These are phyloP conservation scores for Geotrupes spiniger DNA, from an alignment of 2,888 invertebrate species.

Conservation along the genomic window DNA sequence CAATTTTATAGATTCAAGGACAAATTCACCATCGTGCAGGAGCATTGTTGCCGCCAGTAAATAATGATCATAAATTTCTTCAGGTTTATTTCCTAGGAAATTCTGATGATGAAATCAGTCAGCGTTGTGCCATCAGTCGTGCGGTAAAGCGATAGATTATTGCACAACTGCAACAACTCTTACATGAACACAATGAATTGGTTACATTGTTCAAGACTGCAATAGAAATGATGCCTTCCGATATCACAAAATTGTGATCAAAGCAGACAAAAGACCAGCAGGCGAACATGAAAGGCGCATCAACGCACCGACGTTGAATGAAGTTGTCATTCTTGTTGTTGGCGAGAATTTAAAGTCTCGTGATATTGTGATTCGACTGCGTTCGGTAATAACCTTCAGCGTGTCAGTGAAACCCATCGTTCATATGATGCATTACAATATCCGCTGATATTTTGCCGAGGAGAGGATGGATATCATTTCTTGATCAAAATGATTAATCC, in stretches of 20 bases:
- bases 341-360: constrained; percentile 36
- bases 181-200: constrained; percentile 37
- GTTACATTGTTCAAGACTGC: constrained; percentile 37
- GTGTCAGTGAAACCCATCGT: constrained; percentile 35
- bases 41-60: constrained; percentile 1
- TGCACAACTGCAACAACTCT: constrained; percentile 28
- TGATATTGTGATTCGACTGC: constrained; percentile 37
- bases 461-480: constrained; percentile 33
- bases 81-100: constrained; percentile 34
- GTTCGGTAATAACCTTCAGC: constrained; percentile 27
- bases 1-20: constrained; percentile 21
- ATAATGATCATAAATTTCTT: constrained; percentile 23
- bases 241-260: constrained; percentile 40
- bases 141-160: constrained; percentile 12
- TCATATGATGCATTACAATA: constrained; percentile 45
- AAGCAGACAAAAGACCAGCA: constrained; percentile 39
- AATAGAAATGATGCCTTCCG: constrained; percentile 35
- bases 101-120: constrained; percentile 25
- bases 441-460: constrained; percentile 32
- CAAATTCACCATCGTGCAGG: constrained; percentile 22
- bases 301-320: constrained; percentile 42
- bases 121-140: too few species aligned
- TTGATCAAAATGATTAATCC: constrained; percentile 29
- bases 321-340: constrained; percentile 43
- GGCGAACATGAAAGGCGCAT: constrained; percentile 37